Conservation (phyloP, 2,113 vertebrate species). For the zebrafish (Danio rerio) region GRCz12tu NC_133177.1:23640001-23640500, state of each 20-base stretch:
- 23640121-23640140: conserved; percentile 76
- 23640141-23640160: conserved; percentile 56
- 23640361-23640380: not conserved
- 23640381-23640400: not conserved
- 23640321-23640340: not conserved
- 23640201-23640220: conserved; percentile 49
- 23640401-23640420: not conserved
- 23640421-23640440: not conserved
- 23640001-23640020: conserved; percentile 60
- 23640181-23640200: conserved; percentile 45
- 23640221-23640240: conserved; percentile 29
- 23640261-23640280: not conserved
- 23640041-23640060: conserved; percentile 53
- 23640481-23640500: not conserved
- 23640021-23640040: conserved; percentile 58
- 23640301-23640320: conserved; percentile 15
- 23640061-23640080: conserved; percentile 47
- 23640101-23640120: conserved; percentile 62
- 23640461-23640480: not conserved
- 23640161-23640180: conserved; percentile 56
- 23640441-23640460: not conserved
- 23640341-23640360: not conserved
- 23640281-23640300: not conserved
- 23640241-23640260: conserved; percentile 1
- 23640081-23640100: conserved; percentile 55